A percentile compares a stretch with the other conserved stretches of the same genome.
phyloP scores from a whole-genome alignment of 1,140 invertebrate genomes.

The Pteromalus puparum region DNA sequence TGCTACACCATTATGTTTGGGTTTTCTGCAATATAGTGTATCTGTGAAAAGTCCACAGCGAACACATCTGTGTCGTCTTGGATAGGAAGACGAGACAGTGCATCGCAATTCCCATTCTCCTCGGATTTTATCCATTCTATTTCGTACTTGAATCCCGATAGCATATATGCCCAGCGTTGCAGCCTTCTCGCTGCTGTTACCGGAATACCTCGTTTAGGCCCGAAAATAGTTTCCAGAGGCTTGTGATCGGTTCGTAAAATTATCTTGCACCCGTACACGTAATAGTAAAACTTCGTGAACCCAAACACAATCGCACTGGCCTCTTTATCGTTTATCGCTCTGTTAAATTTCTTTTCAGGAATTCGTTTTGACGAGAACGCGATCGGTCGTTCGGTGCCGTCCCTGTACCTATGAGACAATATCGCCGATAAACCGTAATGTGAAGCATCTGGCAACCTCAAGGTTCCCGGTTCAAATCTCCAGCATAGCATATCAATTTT shows the following conservation, averaged over 20 bases:
- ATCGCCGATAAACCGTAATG: conserved; percentile 73
- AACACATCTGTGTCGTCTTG: conserved; percentile 20
- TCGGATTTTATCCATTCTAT: no score
- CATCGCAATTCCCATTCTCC: no score
- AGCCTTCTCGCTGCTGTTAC: conserved; percentile 40
- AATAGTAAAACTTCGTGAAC: conserved; percentile 70
- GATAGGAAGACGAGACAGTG: no score
- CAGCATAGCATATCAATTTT: no score
- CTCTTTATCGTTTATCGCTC: conserved; percentile 73
- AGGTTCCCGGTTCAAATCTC: no score
- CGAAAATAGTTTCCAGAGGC: conserved; percentile 66
- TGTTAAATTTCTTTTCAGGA: conserved; percentile 70
- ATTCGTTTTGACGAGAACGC: conserved; percentile 72
- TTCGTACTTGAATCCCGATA: no score
- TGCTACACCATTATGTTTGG: conserved; percentile 12
- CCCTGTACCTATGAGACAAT: conserved; percentile 69
- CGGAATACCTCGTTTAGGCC: conserved; percentile 55
- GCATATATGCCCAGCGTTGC: no score
- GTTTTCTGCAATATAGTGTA: conserved; percentile 10
- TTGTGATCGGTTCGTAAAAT: conserved; percentile 68
- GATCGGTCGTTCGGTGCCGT: conserved; percentile 69
- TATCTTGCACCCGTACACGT: conserved; percentile 70
- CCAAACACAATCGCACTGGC: conserved; percentile 68
- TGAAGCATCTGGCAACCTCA: no score
- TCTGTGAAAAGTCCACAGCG: conserved; percentile 4